Conservation (phyloP, 2,797 vertebrate species). For the Melanitta fusca region DNA sequence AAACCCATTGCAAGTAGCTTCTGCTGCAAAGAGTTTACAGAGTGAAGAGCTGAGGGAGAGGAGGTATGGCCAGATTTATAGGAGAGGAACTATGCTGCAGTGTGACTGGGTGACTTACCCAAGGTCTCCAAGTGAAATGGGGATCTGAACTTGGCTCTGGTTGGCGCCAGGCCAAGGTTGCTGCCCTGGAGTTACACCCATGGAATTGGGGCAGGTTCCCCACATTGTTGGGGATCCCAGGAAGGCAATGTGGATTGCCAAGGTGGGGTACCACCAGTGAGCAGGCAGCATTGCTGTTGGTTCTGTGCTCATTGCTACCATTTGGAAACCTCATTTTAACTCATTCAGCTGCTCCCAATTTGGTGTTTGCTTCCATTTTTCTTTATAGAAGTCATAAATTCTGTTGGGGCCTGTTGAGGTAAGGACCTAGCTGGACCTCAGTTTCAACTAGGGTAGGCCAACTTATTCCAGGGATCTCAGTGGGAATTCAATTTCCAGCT, state of each 20-base stretch:
- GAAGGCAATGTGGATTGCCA: fast-evolving
- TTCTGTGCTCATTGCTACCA: neutral
- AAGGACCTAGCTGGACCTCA: neutral
- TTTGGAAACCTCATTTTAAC: neutral
- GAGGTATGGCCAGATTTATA: neutral
- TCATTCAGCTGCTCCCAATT: neutral
- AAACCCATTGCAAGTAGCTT: neutral
- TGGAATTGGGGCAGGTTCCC: neutral
- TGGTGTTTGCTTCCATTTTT: neutral
- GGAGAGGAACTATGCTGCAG: neutral
- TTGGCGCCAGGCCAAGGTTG: neutral
- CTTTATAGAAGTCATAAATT: neutral
- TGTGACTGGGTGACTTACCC: neutral
- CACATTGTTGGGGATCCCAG: neutral
- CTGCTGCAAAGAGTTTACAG: neutral
- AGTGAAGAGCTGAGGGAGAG: neutral
- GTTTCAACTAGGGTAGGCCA: neutral
- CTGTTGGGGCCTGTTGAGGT: neutral
- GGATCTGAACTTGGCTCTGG: neutral
- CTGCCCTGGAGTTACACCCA: neutral
- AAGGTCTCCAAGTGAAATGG: neutral
- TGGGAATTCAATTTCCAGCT: neutral
- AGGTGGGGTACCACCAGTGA: neutral
- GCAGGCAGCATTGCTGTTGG: neutral
- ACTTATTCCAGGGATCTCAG: neutral